Evolutionary conservation across 1,140 invertebrate species (phyloP).

Genomic region (Battus philenor): DNA sequence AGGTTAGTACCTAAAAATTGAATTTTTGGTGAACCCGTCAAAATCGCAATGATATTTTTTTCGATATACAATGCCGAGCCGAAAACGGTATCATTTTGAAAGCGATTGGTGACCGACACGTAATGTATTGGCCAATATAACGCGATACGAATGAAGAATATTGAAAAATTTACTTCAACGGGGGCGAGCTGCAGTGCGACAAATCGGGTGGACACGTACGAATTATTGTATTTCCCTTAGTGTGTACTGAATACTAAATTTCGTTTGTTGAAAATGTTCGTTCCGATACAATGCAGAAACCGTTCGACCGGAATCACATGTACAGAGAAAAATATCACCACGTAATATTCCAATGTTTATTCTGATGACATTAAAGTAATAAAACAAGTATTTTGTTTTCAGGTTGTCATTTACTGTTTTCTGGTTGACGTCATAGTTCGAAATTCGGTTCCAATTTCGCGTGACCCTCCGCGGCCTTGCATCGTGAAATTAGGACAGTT

Average conservation of each 20-base stretch:
- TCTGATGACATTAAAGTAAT: neutral
- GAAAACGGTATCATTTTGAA: neutral
- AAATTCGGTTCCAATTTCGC: too few relatives aligned
- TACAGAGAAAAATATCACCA: too few relatives aligned
- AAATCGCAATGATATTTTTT: too few relatives aligned
- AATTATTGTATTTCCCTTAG: slow-evolving; percentile 58
- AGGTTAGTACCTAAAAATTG: too few relatives aligned
- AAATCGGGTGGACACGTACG: slow-evolving; percentile 59
- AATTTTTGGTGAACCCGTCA: too few relatives aligned
- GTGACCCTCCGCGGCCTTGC: too few relatives aligned
- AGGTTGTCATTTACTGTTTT: too few relatives aligned
- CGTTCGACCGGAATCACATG: neutral
- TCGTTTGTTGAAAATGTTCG: slow-evolving; percentile 38
- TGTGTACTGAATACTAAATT: slow-evolving; percentile 47
- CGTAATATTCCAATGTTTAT: slow-evolving; percentile 7
- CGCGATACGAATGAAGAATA: slow-evolving; percentile 33
- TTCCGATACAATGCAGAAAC: neutral
- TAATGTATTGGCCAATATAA: slow-evolving; percentile 29
- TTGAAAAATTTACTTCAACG: slow-evolving; percentile 40
- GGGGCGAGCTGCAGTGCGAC: slow-evolving; percentile 48
- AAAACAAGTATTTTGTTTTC: too few relatives aligned
- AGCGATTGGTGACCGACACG: slow-evolving; percentile 23
- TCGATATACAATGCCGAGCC: too few relatives aligned
- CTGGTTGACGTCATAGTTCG: too few relatives aligned
- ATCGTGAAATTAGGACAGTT: too few relatives aligned